These are phyloP conservation scores for Cylindroiulus punctatus DNA, from an alignment of 2,888 invertebrate genomes.

Conservation along the genomic window DNA sequence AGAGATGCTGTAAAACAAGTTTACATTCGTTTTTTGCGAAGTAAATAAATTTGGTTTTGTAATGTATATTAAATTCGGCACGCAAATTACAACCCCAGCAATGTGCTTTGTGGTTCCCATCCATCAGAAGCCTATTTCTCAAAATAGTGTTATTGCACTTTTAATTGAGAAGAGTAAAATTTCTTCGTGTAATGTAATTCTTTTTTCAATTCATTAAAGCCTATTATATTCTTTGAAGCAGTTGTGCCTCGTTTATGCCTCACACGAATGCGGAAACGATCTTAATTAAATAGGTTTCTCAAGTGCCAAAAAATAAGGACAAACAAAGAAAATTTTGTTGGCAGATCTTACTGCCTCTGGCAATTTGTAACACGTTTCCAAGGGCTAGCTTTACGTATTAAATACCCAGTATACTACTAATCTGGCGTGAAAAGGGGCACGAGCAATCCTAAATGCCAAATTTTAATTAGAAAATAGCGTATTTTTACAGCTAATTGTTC, in stretches of 20 bases:
- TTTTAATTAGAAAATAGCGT: background rate
- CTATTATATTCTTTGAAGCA: background rate
- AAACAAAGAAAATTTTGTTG: background rate
- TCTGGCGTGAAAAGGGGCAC: background rate
- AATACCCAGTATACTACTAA: too few species aligned
- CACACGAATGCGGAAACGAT: conserved; percentile 26
- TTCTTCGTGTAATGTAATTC: background rate
- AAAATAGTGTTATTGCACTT: background rate
- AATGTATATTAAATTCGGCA: background rate
- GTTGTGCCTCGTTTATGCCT: background rate
- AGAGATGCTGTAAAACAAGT: too few species aligned
- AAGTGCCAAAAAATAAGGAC: background rate
- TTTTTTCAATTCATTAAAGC: conserved; percentile 19
- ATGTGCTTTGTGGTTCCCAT: background rate
- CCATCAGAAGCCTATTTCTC: background rate
- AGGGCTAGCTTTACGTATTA: too few species aligned
- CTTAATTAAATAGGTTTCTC: background rate
- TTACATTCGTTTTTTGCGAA: too few species aligned
- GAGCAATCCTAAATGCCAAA: background rate
- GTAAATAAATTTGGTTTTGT: background rate
- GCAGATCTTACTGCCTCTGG: background rate
- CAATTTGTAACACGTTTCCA: too few species aligned
- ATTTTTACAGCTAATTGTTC: background rate
- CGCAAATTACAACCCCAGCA: background rate
- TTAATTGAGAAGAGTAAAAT: background rate